Evolutionary conservation across 2,797 vertebrate species (phyloP).

Genomic region (Carapus acus): DNA sequence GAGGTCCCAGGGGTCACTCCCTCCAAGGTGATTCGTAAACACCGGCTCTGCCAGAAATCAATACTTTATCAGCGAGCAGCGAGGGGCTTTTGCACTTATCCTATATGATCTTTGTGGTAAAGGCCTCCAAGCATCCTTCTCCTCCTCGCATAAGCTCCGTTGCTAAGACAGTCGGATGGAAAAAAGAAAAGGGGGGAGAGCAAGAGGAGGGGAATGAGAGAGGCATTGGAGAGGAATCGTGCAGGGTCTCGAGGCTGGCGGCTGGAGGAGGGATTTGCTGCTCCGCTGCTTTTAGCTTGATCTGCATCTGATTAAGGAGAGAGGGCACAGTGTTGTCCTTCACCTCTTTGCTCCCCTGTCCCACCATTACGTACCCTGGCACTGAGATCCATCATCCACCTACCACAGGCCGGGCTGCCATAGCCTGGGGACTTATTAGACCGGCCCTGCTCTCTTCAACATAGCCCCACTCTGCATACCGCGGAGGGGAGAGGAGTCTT

Average conservation of each 20-base stretch:
- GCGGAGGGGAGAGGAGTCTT: conserved; percentile 34
- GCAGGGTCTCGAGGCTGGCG: conserved; percentile 53
- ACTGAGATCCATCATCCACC: conserved; percentile 80
- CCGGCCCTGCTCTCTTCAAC: conserved; percentile 49
- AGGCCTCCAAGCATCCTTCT: conserved; percentile 85
- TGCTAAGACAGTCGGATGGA: conserved; percentile 69
- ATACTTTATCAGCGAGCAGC: conserved; percentile 99
- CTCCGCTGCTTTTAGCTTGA: conserved; percentile 93
- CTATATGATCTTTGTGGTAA: conserved; percentile 90
- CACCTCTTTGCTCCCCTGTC: conserved; percentile 87
- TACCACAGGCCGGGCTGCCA: conserved; percentile 69
- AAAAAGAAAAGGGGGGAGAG: conserved; percentile 48
- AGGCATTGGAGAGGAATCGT: conserved; percentile 53
- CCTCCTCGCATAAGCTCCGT: conserved; percentile 81
- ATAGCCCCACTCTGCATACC: conserved; percentile 56
- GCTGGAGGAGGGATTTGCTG: conserved; percentile 75
- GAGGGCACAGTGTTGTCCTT: conserved; percentile 78
- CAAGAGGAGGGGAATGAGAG: conserved; percentile 38
- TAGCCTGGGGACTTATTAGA: conserved; percentile 70
- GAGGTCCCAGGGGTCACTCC: conserved; percentile 90
- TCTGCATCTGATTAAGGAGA: conserved; percentile 98
- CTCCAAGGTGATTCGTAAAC: conserved; percentile 99
- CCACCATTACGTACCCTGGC: conserved; percentile 80
- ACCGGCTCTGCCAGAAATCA: conserved; percentile 82
- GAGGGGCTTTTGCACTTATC: conserved; percentile 96